These are phyloP conservation scores for Chelmon rostratus DNA, from an alignment of 2,797 vertebrate genomes.

Conservation along the genomic window DNA sequence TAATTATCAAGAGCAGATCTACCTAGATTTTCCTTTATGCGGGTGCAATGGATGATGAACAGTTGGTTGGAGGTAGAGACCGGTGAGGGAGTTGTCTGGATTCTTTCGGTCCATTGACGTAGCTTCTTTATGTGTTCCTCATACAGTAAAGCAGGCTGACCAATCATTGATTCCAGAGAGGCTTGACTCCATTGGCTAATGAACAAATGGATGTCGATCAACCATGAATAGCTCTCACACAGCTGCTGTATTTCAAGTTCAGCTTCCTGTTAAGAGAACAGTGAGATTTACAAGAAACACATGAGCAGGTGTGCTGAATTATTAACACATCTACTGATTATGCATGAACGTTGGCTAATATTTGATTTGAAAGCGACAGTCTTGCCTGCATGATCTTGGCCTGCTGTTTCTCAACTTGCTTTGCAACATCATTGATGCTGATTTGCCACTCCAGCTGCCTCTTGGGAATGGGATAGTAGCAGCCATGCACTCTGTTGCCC, in stretches of 20 bases:
- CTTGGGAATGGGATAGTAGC: conserved; percentile 76
- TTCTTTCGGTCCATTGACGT: conserved; percentile 76
- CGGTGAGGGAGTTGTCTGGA: conserved; percentile 64
- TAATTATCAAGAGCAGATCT: conserved; percentile 24
- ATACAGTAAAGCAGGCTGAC: conserved; percentile 75
- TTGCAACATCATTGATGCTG: conserved; percentile 63
- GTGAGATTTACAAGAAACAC: neutral
- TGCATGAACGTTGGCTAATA: too few relatives aligned
- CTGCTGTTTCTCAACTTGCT: conserved; percentile 69
- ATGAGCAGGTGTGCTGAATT: neutral
- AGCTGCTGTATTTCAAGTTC: conserved; percentile 81
- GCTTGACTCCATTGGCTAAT: conserved; percentile 76
- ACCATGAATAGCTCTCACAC: conserved; percentile 80
- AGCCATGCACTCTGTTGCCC: conserved; percentile 74
- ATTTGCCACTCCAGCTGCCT: conserved; percentile 84
- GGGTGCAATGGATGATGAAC: conserved; percentile 80
- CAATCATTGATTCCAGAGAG: conserved; percentile 79
- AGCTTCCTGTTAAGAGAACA: conserved; percentile 77
- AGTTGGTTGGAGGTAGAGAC: conserved; percentile 81
- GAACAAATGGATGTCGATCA: conserved; percentile 79
- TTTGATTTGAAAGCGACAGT: neutral
- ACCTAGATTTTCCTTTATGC: conserved; percentile 81
- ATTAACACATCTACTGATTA: neutral
- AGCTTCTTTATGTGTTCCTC: conserved; percentile 77
- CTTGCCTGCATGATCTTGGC: conserved; percentile 80